Conservation (phyloP, 2,888 invertebrate species). For the Phyllotreta striolata region DNA sequence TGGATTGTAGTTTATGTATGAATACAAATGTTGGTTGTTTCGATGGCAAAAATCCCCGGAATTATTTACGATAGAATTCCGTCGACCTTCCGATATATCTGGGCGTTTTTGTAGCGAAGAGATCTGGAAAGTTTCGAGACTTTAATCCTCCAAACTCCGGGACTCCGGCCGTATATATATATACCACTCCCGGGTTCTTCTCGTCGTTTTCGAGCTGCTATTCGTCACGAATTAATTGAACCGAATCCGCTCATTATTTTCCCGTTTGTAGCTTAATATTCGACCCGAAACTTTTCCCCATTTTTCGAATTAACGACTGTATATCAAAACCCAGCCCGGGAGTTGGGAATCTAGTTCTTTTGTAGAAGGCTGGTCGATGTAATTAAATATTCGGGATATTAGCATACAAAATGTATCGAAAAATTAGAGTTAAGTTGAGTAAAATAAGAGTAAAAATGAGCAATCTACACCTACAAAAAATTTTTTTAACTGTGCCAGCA, state of each 20-base stretch:
- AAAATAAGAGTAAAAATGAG: too few species aligned
- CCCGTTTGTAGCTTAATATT: slow-evolving; percentile 20
- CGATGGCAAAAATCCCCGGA: too few species aligned
- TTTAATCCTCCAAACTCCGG: slow-evolving; percentile 15
- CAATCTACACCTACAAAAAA: too few species aligned
- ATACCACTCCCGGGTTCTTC: background rate
- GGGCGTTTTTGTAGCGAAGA: slow-evolving; percentile 5
- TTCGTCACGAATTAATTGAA: slow-evolving; percentile 21
- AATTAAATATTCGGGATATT: too few species aligned
- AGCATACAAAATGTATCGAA: too few species aligned
- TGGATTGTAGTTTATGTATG: too few species aligned
- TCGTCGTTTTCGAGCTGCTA: slow-evolving; percentile 14
- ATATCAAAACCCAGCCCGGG: background rate
- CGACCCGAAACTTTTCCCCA: slow-evolving; percentile 17
- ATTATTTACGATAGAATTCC: too few species aligned
- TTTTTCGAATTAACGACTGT: slow-evolving; percentile 9
- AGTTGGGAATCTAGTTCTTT: background rate
- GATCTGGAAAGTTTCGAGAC: slow-evolving; percentile 21
- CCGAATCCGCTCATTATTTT: slow-evolving; percentile 21
- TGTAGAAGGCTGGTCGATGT: background rate
- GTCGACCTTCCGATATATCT: too few species aligned
- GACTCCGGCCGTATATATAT: slow-evolving; percentile 6
- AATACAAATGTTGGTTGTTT: too few species aligned
- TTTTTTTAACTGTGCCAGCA: too few species aligned
- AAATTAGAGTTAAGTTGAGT: too few species aligned